Conservation (phyloP, 2,888 invertebrate species). For the Erannis defoliaria region DNA sequence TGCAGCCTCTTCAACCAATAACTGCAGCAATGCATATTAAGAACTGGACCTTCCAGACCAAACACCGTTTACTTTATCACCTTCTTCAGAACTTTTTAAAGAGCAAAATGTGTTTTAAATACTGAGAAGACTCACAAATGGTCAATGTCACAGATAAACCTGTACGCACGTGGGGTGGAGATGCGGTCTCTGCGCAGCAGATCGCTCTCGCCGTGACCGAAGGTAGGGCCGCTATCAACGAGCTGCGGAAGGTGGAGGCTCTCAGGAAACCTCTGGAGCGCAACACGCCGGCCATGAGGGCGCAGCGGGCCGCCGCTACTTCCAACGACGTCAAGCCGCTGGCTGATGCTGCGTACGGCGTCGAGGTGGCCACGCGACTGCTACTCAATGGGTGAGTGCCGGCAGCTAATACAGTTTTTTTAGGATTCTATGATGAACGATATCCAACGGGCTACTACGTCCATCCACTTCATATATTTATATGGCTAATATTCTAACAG, state of each 20-base stretch:
- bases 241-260: constrained; percentile 85
- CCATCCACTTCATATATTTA: no score
- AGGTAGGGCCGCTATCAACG: constrained; percentile 86
- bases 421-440: no score
- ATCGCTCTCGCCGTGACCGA: constrained; percentile 81
- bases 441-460: no score
- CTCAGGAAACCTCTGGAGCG: constrained; percentile 72
- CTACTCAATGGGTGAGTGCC: constrained; percentile 82
- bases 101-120: no score
- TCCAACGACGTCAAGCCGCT: constrained; percentile 86
- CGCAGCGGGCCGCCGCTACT: constrained; percentile 90
- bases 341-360: constrained; percentile 89
- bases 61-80: no score
- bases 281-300: constrained; percentile 89
- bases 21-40: no score
- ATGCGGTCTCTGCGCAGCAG: constrained; percentile 65
- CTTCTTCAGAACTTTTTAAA: no score
- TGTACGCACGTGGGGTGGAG: constrained; percentile 58
- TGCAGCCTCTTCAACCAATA: no score
- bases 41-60: no score
- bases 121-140: background rate
- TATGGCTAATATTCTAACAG: no score
- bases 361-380: constrained; percentile 89
- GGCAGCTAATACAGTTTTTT: background rate
- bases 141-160: constrained; percentile 54